Base-by-base conservation (phyloP, 1,140 invertebrate species). In the Monomorium pharaonis region DNA sequence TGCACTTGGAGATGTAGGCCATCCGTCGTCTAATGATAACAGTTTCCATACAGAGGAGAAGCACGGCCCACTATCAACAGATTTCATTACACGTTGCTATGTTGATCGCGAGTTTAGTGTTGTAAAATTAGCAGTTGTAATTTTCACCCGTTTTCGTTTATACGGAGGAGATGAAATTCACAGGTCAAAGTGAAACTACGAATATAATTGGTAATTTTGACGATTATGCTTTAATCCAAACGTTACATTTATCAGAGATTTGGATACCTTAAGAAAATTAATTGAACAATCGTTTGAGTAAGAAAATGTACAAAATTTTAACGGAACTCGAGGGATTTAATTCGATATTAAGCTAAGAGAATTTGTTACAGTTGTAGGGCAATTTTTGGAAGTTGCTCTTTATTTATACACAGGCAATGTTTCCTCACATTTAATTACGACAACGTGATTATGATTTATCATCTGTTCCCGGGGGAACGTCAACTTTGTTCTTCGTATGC, bases 11-110 rank as follows among this genome's bases (percentile, higher is more conserved):
- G 78, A 81, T 81, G 49, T 81, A 56, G 78, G 78, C 51, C 78
- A 83, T 58, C 78, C 65, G 49, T 70, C 78, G 65, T 83, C 78
- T 83, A 83, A 72, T 83, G 78, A 81, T 81, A 72, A 81, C 78
- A 81, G 78, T 81, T 70, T 70, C 49, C 12, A 56, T 62, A 27
- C 24, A 54, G 49, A 42, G 67, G 63, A 47, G 47, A 47, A 47
- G 14, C 42, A 75, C 51, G 42, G 42, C 14, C 44, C 69, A 30
- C 51, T 74, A 72, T 72, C 72, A 84, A 18, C 70, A 84, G 70
- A 81, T 81, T 81, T 70, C 24, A 72, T 81, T 81, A 70, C 47
- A 70, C 30, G 49, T 37, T n/a, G 9, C 21, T 44, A 58, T 54
- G 65, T 58, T 58, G 77, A 70, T 81, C 63, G 65, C 12, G 24